phyloP scores from a whole-genome alignment of 1,140 invertebrate genomes.

The Drosophila tsacasi region DNA sequence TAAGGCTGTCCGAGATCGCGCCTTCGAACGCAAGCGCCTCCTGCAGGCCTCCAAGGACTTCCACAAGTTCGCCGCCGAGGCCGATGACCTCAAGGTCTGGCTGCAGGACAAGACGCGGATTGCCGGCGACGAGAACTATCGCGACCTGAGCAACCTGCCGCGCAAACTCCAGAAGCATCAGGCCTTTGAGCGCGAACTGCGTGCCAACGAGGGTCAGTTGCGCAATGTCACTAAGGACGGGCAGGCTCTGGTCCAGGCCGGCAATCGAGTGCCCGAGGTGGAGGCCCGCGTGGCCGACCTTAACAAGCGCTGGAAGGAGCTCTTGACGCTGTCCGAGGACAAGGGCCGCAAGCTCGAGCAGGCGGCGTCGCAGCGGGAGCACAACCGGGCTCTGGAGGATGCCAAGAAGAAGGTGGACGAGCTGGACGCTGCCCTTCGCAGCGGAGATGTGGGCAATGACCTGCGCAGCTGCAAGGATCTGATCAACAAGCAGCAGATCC shows the following conservation, averaged over 20 bases:
- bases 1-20: constrained; percentile 90
- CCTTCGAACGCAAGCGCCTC: constrained; percentile 89
- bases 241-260: constrained; percentile 89
- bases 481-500: constrained; percentile 93
- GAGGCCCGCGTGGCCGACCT: constrained; percentile 88
- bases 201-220: constrained; percentile 95
- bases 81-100: constrained; percentile 95
- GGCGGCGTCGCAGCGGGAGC: constrained; percentile 81
- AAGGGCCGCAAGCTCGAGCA: constrained; percentile 92
- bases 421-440: constrained; percentile 90
- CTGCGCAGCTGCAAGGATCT: constrained; percentile 95
- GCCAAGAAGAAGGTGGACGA: constrained; percentile 93
- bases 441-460: constrained; percentile 93
- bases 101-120: constrained; percentile 96
- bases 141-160: constrained; percentile 96
- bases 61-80: constrained; percentile 95
- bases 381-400: constrained; percentile 89
- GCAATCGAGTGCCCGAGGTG: constrained; percentile 90
- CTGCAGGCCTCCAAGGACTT: constrained; percentile 92
- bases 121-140: constrained; percentile 96
- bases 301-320: constrained; percentile 90
- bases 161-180: constrained; percentile 98
- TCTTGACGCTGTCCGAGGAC: constrained; percentile 90
- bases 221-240: constrained; percentile 93
- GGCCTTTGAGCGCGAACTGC: constrained; percentile 97